Evolutionary conservation across 2,888 invertebrate genomes (phyloP), one percentile per base, ranked within the genome.

Genomic region (Dilophus febrilis): DNA sequence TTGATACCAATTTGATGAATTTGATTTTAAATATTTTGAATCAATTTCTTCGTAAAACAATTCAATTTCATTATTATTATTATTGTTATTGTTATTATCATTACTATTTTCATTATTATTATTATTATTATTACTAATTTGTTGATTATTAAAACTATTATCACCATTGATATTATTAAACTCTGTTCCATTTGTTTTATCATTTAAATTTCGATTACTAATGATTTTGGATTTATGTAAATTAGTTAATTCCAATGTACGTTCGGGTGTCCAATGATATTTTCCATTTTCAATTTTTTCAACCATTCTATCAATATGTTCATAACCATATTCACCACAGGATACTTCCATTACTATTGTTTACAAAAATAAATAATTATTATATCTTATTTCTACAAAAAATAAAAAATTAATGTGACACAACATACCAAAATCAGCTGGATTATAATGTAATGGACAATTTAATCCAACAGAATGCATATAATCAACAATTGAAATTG

Each of bases 401-500:
- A 6, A 22, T 22, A 22, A 22, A 4, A 22, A 22, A 22, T 22
- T 22, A 22, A 22, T 22, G 22, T 22, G 18, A 33, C 7, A 12
- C 27, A 14, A 26, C 18, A 16, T 63, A 91, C 91, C 75, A 61
- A 91, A 95, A 65, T 95, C 95, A 5, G 94, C 92, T 1, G 95
- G 95, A 61, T 94, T 95, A 56, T 92, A 91, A 48, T 90, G 88
- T 44, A 70, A 74, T 0, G 95, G 95, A 55, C 95, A 95, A 22
- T 79, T 72, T 29, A 91, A 64, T 30, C 80, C 84, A 38, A 90
- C 63, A 10, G 74, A 69, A 11, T 73, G 66, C 40, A 94, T 65
- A 59, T 83, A 94, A 0, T 86, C 83, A 22, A 95, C 78, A 2
- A 94, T 73, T 14, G 82, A 76, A 2, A 67, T 62, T 0, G 82